Percentiles rank a stretch among this genome's conserved stretches.
These are phyloP conservation scores for Nautilus pompilius DNA, from an alignment of 1,140 invertebrate genomes.

Conservation along the genomic window DNA sequence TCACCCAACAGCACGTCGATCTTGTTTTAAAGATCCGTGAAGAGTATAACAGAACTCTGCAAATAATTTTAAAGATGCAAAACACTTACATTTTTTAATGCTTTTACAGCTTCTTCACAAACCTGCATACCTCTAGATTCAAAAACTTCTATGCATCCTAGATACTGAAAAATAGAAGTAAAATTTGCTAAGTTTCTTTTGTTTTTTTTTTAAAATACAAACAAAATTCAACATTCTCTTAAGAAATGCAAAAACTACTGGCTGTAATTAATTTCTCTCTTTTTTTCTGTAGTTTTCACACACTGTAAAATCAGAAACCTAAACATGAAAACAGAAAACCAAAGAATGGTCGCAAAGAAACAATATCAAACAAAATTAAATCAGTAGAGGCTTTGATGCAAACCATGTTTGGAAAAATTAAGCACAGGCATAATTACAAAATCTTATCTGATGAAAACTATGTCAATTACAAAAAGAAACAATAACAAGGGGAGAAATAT, in stretches of 20 bases:
- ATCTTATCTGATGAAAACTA: too few species aligned
- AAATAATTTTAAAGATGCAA: neutral
- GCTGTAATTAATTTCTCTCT: neutral
- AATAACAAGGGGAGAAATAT: too few species aligned
- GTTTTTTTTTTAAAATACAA: neutral
- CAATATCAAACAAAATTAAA: too few species aligned
- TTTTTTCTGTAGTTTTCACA: neutral
- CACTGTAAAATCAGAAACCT: conserved; percentile 7
- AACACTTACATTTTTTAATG: conserved; percentile 52
- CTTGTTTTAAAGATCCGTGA: too few species aligned
- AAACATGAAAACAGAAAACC: conserved; percentile 10
- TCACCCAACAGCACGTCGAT: too few species aligned
- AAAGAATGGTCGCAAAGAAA: too few species aligned
- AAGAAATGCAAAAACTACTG: neutral
- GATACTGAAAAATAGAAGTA: conserved; percentile 65
- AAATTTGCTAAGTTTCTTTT: too few species aligned
- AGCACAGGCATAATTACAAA: too few species aligned
- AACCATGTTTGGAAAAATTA: too few species aligned
- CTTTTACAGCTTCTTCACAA: conserved; percentile 97
- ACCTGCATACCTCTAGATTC: conserved; percentile 99
- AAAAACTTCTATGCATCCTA: conserved; percentile 98
- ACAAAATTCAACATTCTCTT: neutral
- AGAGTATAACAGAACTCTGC: too few species aligned
- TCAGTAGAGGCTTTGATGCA: too few species aligned
- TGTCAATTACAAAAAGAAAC: too few species aligned